Percentiles rank a stretch among this genome's conserved stretches.
phyloP scores from a whole-genome alignment of 2,797 vertebrate species.

The Centropyge bicolor region DNA sequence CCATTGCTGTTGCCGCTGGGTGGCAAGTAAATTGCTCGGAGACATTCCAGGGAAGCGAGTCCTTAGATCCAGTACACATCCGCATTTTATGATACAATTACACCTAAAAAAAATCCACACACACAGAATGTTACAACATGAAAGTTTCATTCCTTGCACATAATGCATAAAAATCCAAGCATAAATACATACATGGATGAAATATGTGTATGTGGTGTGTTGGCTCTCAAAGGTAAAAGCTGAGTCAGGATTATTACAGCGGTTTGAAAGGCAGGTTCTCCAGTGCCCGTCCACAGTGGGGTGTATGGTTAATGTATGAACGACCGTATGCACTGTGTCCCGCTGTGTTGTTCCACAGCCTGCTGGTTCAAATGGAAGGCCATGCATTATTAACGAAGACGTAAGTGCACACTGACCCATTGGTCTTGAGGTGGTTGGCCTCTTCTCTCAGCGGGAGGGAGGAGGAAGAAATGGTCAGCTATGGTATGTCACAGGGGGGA shows the following conservation, averaged over 20 bases:
- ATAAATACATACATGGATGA: neutral
- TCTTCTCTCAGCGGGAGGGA: conserved; percentile 48
- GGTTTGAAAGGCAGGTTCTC: conserved; percentile 18
- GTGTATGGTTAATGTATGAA: conserved; percentile 68
- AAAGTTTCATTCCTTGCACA: neutral
- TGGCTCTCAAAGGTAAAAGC: conserved; percentile 12
- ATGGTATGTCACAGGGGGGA: conserved; percentile 28
- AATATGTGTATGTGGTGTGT: neutral
- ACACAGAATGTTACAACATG: neutral
- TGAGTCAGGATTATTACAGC: conserved; percentile 34
- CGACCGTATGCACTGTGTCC: conserved; percentile 38
- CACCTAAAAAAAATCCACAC: neutral
- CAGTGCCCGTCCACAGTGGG: conserved; percentile 2
- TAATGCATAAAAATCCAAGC: neutral
- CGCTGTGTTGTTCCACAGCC: conserved; percentile 56
- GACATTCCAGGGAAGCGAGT: too few species aligned
- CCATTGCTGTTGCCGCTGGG: too few species aligned
- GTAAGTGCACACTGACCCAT: conserved; percentile 70
- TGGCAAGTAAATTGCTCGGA: too few species aligned
- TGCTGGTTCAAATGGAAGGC: conserved; percentile 69
- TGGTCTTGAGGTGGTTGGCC: conserved; percentile 46
- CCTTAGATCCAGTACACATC: too few species aligned
- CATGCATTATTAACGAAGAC: conserved; percentile 77
- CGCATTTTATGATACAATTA: neutral
- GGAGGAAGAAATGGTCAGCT: conserved; percentile 23